Evolutionary conservation across 2,797 vertebrate species (phyloP).

Genomic region (Morus bassanus): DNA sequence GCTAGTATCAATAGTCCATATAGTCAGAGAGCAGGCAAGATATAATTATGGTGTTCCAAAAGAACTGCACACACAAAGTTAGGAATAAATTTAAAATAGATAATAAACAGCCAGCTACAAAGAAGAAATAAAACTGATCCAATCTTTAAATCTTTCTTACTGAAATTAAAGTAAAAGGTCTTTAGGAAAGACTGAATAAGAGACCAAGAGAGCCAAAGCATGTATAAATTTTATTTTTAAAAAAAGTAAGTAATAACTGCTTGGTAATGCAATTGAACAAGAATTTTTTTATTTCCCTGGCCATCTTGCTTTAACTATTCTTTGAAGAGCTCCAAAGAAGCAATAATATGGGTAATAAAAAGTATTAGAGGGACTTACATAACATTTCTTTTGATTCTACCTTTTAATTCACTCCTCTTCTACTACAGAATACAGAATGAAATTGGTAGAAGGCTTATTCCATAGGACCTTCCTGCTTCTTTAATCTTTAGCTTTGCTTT

Average conservation of each 20-base stretch:
- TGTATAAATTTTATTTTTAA: background rate
- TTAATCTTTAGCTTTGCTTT: conserved; percentile 84
- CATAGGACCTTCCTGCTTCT: conserved; percentile 68
- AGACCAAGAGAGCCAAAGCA: background rate
- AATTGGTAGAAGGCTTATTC: conserved; percentile 74
- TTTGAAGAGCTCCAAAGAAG: background rate
- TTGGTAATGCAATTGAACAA: background rate
- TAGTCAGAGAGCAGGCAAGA: background rate
- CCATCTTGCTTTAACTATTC: conserved; percentile 4
- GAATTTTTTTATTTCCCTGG: background rate
- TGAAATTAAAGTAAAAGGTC: conserved; percentile 34
- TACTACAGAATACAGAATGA: conserved; percentile 73
- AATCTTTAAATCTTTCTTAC: conserved; percentile 4
- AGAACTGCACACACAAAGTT: background rate
- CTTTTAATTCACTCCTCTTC: conserved; percentile 60
- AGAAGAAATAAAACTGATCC: conserved; percentile 7
- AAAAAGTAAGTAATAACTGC: background rate
- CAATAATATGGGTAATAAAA: background rate
- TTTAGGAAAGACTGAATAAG: conserved; percentile 20
- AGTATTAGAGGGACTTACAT: background rate
- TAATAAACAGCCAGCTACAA: conserved; percentile 28
- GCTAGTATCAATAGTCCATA: conserved; percentile 35
- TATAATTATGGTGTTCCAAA: conserved; percentile 4
- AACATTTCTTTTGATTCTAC: conserved; percentile 42
- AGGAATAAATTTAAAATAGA: conserved; percentile 41